Base-by-base conservation (phyloP, 1,140 invertebrate species). In the Ips nitidus region DNA sequence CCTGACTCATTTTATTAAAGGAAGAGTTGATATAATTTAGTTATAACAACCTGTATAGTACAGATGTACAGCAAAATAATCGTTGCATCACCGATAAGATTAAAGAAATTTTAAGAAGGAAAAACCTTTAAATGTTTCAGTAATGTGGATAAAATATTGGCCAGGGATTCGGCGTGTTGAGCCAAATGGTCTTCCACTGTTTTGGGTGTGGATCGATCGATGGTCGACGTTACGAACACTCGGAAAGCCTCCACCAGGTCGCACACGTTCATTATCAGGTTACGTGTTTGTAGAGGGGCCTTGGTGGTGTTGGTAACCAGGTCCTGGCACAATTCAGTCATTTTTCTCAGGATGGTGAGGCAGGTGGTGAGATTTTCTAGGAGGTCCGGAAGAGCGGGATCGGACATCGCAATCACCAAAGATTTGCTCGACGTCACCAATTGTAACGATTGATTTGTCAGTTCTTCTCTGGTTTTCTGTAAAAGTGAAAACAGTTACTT, bases 351-450 rank as follows among this genome's bases (percentile, higher is more conserved):
- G 52, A 91, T 86, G 1, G 86, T 85, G 47, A 93, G 80, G 75
- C 91, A 93, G 66, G 87, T 86, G 0, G 88, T 86, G 1, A 93
- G 80, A 70, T 91, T 89, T 39, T 86, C 83, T 2, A 85, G 82
- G 40, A 86, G 81, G 56, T 86, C 80, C 36, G 89, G 82, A 56
- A 85, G 75, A 2, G 84, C 84, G 22, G 81, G 77, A 63, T 89
- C 85, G 0, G 90, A 92, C 76, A 92, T 88, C 56, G 89, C 88
- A 55, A 92, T 90, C 7, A 95, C 93, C 69, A 96, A 83, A 47
- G 90, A 82, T 73, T 95, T 93, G 4, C 92, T 93, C 40, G 92
- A 89, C 0, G 90, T 92, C 45, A 95, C 92, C 74, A 95, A 86
- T 5, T 90, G 88, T 59, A 93, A 83, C 0, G 92, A 90, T 79